phyloP scores from a whole-genome alignment of 2,888 invertebrate genomes.

The Hedychridium roseum region DNA sequence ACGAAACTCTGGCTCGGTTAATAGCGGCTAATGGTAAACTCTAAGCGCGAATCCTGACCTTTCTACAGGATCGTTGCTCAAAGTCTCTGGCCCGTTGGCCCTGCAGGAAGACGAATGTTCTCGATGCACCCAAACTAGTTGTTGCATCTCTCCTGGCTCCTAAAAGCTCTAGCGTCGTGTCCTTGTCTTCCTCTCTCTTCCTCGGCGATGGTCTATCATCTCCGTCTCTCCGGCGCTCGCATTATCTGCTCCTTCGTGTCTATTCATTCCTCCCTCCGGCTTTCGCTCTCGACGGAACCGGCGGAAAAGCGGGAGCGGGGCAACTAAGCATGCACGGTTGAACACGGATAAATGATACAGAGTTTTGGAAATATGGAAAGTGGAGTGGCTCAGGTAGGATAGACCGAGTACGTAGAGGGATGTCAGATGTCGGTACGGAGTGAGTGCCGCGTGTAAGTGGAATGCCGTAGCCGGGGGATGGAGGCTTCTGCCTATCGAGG shows the following conservation, averaged over 20 bases:
- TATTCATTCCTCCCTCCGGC: too few species aligned
- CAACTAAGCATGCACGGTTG: constrained; percentile 49
- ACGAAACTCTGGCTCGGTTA: constrained; percentile 29
- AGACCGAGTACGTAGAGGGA: constrained; percentile 16
- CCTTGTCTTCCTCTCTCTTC: too few species aligned
- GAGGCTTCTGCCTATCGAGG: constrained; percentile 22
- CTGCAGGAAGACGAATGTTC: constrained; percentile 35
- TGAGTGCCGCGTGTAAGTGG: constrained; percentile 6
- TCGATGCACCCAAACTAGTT: constrained; percentile 33
- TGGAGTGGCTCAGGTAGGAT: constrained; percentile 39
- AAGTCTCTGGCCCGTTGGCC: constrained; percentile 28
- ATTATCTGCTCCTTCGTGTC: too few species aligned
- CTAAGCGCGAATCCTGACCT: constrained; percentile 30
- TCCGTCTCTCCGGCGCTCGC: too few species aligned
- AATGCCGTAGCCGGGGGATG: constrained; percentile 11
- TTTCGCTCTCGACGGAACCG: constrained; percentile 23
- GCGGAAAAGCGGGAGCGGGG: constrained; percentile 15
- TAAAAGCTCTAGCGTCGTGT: constrained; percentile 21
- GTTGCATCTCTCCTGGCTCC: constrained; percentile 40
- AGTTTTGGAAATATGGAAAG: constrained; percentile 58
- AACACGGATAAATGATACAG: constrained; percentile 57
- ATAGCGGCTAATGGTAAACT: constrained; percentile 36
- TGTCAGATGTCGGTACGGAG: constrained; percentile 5
- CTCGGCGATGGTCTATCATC: too few species aligned
- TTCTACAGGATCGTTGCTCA: constrained; percentile 33